These are phyloP conservation scores for Lycopodina hypogea DNA, from an alignment of 37 sponge, comb jelly and placozoan genomes.

Conservation along the genomic window DNA sequence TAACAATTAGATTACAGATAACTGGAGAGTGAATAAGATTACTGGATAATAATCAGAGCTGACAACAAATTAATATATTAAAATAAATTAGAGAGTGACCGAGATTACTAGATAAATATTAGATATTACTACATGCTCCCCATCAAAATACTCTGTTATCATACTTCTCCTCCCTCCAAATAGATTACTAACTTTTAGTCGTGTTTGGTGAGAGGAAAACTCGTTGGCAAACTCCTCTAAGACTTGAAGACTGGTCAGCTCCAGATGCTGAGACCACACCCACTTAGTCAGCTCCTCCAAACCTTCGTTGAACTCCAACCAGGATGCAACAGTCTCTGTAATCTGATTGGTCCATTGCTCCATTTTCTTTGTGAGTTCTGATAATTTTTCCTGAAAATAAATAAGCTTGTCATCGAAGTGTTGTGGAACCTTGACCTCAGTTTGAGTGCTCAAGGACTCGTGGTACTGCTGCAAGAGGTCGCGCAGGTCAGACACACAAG, in stretches of 20 bases:
- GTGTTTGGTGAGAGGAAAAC: conserved; percentile 26
- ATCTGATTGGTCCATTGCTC: conserved; percentile 26
- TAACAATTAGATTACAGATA: background rate
- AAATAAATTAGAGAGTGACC: too few species aligned
- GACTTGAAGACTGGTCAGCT: conserved; percentile 20
- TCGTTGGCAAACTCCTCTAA: conserved; percentile 31
- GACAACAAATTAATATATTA: too few species aligned
- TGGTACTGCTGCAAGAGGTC: conserved; percentile 14
- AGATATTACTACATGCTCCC: too few species aligned
- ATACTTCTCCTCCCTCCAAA: too few species aligned
- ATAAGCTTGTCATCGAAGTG: conserved; percentile 3
- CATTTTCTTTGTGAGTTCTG: background rate
- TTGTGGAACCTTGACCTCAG: conserved; percentile 5
- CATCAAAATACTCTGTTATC: too few species aligned
- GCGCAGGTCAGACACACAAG: background rate
- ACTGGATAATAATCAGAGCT: too few species aligned
- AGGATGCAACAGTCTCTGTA: background rate
- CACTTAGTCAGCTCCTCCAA: conserved; percentile 11
- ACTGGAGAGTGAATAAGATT: too few species aligned
- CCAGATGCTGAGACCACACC: background rate
- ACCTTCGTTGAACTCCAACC: conserved; percentile 7
- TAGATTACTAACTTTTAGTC: conserved; percentile 23
- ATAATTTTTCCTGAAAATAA: conserved; percentile 4
- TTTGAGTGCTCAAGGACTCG: background rate
- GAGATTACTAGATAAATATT: background rate